phyloP scores from a whole-genome alignment of 2,113 vertebrate species.

The Pyxicephalus adspersus region DNA sequence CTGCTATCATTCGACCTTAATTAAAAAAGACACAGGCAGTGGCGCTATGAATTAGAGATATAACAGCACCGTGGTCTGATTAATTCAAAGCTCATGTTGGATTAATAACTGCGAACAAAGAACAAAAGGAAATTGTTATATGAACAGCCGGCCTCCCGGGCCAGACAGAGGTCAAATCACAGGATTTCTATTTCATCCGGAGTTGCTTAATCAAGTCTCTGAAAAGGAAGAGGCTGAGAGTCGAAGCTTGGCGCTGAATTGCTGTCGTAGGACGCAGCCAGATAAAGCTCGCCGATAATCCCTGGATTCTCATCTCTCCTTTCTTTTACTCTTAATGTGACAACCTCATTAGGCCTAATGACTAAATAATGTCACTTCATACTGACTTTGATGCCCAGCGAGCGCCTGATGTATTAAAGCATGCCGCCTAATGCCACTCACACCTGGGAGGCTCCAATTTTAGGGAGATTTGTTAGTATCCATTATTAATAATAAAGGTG shows the following conservation, averaged over 20 bases:
- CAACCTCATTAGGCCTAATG: constrained; percentile 70
- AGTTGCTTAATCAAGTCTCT: constrained; percentile 85
- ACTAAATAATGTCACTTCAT: constrained; percentile 62
- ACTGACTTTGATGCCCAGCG: no score
- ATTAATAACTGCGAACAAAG: constrained; percentile 88
- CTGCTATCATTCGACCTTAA: constrained; percentile 90
- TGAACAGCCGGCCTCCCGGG: constrained; percentile 83
- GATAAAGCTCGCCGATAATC: constrained; percentile 71
- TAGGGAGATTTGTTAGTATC: neutral
- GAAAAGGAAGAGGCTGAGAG: constrained; percentile 83
- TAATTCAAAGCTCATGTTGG: constrained; percentile 88
- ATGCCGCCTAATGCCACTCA: neutral
- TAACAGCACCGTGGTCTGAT: constrained; percentile 83
- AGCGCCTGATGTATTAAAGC: neutral
- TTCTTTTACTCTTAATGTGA: constrained; percentile 59
- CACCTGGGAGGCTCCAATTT: neutral
- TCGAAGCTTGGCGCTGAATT: constrained; percentile 79
- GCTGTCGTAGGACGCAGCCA: constrained; percentile 73
- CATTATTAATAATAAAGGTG: no score
- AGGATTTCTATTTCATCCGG: constrained; percentile 86
- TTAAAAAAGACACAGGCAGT: constrained; percentile 90
- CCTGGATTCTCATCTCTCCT: constrained; percentile 66
- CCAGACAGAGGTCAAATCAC: constrained; percentile 87
- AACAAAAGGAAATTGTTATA: constrained; percentile 90
- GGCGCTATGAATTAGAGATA: constrained; percentile 89